These are phyloP conservation scores for Emydoidea blandingii DNA, from an alignment of 2,797 vertebrate genomes.

Conservation along the genomic window DNA sequence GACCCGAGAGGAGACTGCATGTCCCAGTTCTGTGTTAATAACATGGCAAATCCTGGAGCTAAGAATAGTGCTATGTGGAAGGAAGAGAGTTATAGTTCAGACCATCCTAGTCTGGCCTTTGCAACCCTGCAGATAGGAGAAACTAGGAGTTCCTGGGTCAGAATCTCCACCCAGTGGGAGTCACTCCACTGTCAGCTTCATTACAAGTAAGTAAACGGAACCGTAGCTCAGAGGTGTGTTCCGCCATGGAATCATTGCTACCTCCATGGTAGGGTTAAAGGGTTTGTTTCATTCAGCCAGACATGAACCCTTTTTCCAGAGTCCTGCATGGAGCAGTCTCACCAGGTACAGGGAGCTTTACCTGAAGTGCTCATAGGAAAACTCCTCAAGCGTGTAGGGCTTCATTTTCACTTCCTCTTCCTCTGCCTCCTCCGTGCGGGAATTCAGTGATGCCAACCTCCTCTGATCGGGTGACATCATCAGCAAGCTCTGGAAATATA, in stretches of 20 bases:
- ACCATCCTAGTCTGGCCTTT: background rate
- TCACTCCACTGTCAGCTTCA: background rate
- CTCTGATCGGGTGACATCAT: slow-evolving; percentile 93
- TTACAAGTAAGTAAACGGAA: slow-evolving; percentile 13
- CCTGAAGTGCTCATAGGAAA: slow-evolving; percentile 93
- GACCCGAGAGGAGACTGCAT: background rate
- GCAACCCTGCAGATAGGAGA: slow-evolving; percentile 18
- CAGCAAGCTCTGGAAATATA: slow-evolving; percentile 82
- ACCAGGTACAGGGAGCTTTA: slow-evolving; percentile 59
- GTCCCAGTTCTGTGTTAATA: background rate
- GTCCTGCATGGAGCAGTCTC: fast-evolving
- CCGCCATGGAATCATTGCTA: background rate
- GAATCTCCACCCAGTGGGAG: background rate
- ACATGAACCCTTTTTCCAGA: background rate
- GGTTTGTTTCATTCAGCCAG: background rate
- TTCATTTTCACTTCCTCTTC: slow-evolving; percentile 79
- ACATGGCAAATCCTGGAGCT: background rate
- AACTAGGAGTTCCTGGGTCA: background rate
- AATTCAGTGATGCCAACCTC: slow-evolving; percentile 83
- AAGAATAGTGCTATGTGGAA: slow-evolving; percentile 3
- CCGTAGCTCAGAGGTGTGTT: background rate
- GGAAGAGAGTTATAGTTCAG: background rate
- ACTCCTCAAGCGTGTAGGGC: slow-evolving; percentile 90
- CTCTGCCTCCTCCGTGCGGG: slow-evolving; percentile 69
- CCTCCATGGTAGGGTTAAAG: background rate